Conservation (phyloP, 2,113 vertebrate genomes). For the Rhynchomys soricoides region DNA sequence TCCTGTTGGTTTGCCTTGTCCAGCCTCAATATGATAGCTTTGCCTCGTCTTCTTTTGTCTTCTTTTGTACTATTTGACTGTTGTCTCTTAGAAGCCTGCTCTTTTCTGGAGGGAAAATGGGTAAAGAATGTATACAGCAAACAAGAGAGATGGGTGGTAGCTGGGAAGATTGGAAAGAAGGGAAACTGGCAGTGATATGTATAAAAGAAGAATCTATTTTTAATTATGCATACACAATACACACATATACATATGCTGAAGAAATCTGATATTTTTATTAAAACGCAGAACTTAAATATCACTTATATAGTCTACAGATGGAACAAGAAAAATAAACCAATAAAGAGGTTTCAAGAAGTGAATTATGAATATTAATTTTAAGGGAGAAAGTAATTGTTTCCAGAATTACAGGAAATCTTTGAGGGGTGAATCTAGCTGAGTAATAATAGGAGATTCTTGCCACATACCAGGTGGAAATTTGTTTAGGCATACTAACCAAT, state of each 20-base stretch:
- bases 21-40: not conserved
- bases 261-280: not conserved
- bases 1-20: not conserved
- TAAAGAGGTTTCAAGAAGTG: not conserved
- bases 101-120: too few relatives aligned
- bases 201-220: not conserved
- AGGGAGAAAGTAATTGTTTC: not conserved
- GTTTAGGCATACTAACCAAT: not conserved
- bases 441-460: not conserved
- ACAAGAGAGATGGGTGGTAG: not conserved
- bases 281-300: not conserved
- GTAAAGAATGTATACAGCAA: not conserved
- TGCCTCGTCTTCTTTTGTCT: too few relatives aligned
- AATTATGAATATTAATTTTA: not conserved
- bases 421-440: not conserved
- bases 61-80: not conserved
- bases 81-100: not conserved
- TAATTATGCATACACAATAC: not conserved
- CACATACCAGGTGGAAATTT: not conserved
- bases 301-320: not conserved
- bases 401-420: not conserved
- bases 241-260: not conserved
- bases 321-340: not conserved
- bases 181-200: not conserved
- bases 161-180: not conserved